Evolutionary conservation across 2,113 vertebrate genomes (phyloP).

Genomic region (Mirounga angustirostris): DNA sequence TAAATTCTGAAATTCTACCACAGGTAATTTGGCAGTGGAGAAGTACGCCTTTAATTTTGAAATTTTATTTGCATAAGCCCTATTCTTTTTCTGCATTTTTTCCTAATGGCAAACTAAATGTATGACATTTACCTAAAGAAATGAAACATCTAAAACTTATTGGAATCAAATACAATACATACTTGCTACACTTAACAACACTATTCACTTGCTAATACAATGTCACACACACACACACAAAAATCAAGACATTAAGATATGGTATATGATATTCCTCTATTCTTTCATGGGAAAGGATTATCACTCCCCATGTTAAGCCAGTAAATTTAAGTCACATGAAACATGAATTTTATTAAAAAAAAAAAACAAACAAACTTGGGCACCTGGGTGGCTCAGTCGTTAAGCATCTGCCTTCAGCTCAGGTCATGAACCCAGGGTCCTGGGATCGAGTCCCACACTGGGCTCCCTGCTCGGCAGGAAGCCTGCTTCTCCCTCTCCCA

Average conservation of each 20-base stretch:
- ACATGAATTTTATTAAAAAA: neutral
- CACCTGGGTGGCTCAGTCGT: too few relatives aligned
- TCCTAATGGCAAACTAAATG: neutral
- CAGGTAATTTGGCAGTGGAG: neutral
- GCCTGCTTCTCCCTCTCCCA: too few relatives aligned
- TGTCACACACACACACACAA: neutral
- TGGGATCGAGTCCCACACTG: too few relatives aligned
- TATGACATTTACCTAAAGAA: neutral
- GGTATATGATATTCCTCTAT: neutral
- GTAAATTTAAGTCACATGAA: neutral
- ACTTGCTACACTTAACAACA: too few relatives aligned
- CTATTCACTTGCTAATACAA: neutral
- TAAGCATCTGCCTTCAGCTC: too few relatives aligned
- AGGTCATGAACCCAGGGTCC: too few relatives aligned
- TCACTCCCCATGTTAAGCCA: neutral
- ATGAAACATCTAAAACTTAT: neutral
- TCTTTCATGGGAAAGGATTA: neutral
- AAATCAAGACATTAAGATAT: neutral
- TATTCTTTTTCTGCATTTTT: neutral
- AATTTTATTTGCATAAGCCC: constrained; percentile 16
- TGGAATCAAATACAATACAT: neutral
- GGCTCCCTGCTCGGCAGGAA: too few relatives aligned
- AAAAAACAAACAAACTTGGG: neutral
- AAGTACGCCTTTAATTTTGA: neutral
- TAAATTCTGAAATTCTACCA: neutral